phyloP scores from a whole-genome alignment of 2,888 invertebrate genomes.

The Drosophila ezoana region DNA sequence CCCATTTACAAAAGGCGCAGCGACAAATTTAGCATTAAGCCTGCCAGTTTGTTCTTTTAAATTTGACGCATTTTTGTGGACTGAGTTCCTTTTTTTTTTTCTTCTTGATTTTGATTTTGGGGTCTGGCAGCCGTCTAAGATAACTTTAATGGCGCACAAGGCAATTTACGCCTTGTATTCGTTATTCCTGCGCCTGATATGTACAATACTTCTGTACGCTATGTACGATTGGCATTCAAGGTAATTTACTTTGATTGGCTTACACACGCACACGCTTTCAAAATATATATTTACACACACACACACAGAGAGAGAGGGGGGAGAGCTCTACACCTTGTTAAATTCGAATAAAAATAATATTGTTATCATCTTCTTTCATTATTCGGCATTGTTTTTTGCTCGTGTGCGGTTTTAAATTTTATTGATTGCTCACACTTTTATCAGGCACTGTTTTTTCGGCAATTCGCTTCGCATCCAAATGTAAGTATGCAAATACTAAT shows the following conservation, averaged over 20 bases:
- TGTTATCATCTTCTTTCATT: slow-evolving; percentile 27
- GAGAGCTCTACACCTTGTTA: slow-evolving; percentile 21
- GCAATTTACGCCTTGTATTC: slow-evolving; percentile 24
- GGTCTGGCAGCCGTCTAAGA: slow-evolving; percentile 8
- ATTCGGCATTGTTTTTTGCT: slow-evolving; percentile 5
- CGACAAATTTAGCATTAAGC: slow-evolving; percentile 21
- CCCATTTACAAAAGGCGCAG: not conserved
- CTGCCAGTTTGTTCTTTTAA: slow-evolving; percentile 15
- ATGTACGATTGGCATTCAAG: slow-evolving; percentile 33
- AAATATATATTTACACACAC: slow-evolving; percentile 1
- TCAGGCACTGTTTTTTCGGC: slow-evolving; percentile 7
- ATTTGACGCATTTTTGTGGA: not conserved
- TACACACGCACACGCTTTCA: slow-evolving; percentile 8
- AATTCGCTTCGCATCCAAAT: slow-evolving; percentile 20
- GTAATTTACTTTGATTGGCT: slow-evolving; percentile 44
- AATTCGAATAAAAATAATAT: slow-evolving; percentile 46
- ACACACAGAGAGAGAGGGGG: not conserved
- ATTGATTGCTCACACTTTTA: slow-evolving; percentile 24
- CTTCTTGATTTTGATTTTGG: too few species aligned
- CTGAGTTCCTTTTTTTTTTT: too few species aligned
- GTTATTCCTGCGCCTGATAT: not conserved
- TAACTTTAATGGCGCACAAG: slow-evolving; percentile 31
- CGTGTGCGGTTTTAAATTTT: slow-evolving; percentile 15
- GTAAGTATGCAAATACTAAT: slow-evolving; percentile 15
- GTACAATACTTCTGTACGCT: not conserved